phyloP scores from a whole-genome alignment of 2,113 vertebrate species.

The Lampris incognitus region DNA sequence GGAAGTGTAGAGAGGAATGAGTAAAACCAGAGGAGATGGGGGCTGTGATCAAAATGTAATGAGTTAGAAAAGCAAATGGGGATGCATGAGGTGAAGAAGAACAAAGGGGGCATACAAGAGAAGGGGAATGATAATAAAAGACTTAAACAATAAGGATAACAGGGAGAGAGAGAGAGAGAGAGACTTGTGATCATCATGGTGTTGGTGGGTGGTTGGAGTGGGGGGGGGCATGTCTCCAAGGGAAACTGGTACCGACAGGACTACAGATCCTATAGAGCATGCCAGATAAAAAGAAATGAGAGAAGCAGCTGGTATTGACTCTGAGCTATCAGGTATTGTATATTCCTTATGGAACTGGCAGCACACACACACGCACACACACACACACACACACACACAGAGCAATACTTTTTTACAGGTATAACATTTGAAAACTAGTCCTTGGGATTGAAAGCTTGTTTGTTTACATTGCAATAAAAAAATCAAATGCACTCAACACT shows the following conservation, averaged over 20 bases:
- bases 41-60: conserved; percentile 27
- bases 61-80: not conserved
- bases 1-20: not conserved
- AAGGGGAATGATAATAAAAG: conserved; percentile 11
- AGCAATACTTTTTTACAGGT: conserved; percentile 18
- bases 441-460: conserved; percentile 50
- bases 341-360: conserved; percentile 19
- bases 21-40: not conserved
- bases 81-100: conserved; percentile 12
- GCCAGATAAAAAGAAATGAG: conserved; percentile 10
- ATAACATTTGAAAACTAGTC: conserved; percentile 66
- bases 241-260: conserved; percentile 28
- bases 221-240: not conserved
- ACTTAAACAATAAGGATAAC: no score
- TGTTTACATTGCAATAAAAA: conserved; percentile 39
- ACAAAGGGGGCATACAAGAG: conserved; percentile 5
- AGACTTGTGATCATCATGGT: not conserved
- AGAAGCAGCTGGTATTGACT: conserved; percentile 20
- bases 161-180: conserved; percentile 4
- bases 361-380: conserved; percentile 11
- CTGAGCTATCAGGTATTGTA: conserved; percentile 36
- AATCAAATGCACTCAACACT: conserved; percentile 39
- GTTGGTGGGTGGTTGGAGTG: not conserved
- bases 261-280: conserved; percentile 8
- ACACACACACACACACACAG: conserved; percentile 6